Conservation (phyloP, 2,797 vertebrate genomes). For the Sebastes trivittatus region DNA sequence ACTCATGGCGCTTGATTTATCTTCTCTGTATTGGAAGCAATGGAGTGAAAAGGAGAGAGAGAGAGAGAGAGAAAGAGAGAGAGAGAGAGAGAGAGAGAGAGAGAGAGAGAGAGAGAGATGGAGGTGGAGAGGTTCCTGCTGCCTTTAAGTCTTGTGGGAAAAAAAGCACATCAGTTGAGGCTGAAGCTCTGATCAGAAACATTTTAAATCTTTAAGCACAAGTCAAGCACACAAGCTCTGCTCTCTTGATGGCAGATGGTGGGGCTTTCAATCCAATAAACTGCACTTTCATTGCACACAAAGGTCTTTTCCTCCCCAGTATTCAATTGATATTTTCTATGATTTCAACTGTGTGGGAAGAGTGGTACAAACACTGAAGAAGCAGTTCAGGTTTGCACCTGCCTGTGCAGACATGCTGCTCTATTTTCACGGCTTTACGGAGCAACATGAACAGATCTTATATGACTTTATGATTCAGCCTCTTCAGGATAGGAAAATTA, state of each 20-base stretch:
- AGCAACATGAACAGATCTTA: neutral
- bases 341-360: neutral
- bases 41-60: constrained; percentile 52
- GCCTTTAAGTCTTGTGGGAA: neutral
- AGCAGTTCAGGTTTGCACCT: neutral
- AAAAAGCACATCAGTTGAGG: neutral
- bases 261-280: neutral
- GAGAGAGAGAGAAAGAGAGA: neutral
- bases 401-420: neutral
- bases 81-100: neutral
- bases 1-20: constrained; percentile 75
- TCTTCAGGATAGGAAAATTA: neutral
- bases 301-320: neutral
- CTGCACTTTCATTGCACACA: neutral
- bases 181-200: neutral
- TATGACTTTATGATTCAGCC: neutral
- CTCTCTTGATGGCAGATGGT: neutral
- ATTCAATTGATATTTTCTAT: neutral
- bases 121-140: constrained; percentile 25
- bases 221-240: neutral
- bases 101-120: neutral
- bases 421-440: neutral
- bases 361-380: neutral
- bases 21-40: constrained; percentile 64
- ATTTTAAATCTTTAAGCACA: neutral